Percentiles rank a stretch among this genome's conserved stretches.
Evolutionary conservation across 2,797 vertebrate genomes (phyloP).

Genomic region (Amniataba percoides): DNA sequence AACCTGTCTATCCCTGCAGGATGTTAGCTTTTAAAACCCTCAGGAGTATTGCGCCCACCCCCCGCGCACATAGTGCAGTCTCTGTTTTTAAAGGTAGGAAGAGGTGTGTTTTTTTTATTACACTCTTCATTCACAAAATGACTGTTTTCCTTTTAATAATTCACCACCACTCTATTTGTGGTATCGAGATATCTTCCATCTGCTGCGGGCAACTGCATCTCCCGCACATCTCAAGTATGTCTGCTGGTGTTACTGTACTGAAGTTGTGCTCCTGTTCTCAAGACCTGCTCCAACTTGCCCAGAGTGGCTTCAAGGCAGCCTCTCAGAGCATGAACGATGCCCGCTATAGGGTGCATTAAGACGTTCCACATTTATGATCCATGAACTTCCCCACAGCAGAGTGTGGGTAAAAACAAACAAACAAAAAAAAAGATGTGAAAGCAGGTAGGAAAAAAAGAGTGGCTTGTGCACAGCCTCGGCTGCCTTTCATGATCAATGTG

Average conservation of each 20-base stretch:
- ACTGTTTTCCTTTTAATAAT: slow-evolving; percentile 75
- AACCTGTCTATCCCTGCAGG: slow-evolving; percentile 65
- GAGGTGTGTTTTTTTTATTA: slow-evolving; percentile 49
- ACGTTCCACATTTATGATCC: slow-evolving; percentile 61
- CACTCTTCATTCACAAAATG: slow-evolving; percentile 70
- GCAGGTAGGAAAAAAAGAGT: slow-evolving; percentile 30
- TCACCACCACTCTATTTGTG: slow-evolving; percentile 63
- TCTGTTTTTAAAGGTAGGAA: slow-evolving; percentile 56
- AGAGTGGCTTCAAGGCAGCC: slow-evolving; percentile 59
- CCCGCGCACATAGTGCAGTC: slow-evolving; percentile 13
- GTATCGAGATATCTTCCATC: slow-evolving; percentile 59
- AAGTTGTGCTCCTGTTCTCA: slow-evolving; percentile 50
- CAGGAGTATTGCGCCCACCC: slow-evolving; percentile 48
- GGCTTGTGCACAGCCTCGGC: slow-evolving; percentile 6
- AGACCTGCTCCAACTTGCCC: slow-evolving; percentile 56
- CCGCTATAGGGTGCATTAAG: slow-evolving; percentile 62
- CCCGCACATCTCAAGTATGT: slow-evolving; percentile 38
- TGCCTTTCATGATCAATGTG: slow-evolving; percentile 51
- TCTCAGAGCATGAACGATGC: slow-evolving; percentile 52
- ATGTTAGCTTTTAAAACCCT: slow-evolving; percentile 73
- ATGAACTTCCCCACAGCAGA: slow-evolving; percentile 57
- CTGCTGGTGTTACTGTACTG: slow-evolving; percentile 38
- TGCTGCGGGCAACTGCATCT: slow-evolving; percentile 48
- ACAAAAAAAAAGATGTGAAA: not conserved
- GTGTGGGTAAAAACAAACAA: slow-evolving; percentile 15